phyloP scores from a whole-genome alignment of 2,888 invertebrate species.

The Cheilosia pagana region DNA sequence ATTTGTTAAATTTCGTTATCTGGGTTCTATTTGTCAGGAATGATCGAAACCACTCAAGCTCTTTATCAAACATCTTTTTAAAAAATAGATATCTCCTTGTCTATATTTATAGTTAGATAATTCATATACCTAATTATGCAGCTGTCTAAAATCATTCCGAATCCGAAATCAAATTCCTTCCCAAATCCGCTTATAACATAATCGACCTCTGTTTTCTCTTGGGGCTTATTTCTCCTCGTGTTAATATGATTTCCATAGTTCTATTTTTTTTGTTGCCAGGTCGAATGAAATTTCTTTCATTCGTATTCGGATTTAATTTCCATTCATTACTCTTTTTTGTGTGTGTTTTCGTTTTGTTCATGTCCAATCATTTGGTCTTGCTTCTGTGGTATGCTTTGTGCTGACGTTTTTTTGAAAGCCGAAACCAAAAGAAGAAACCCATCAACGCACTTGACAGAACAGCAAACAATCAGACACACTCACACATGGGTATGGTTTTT shows the following conservation, averaged over 20 bases:
- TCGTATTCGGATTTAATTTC: slow-evolving; percentile 46
- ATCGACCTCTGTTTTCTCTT: neutral
- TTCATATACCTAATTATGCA: no score
- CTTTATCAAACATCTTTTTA: no score
- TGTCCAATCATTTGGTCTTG: slow-evolving; percentile 51
- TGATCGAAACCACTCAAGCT: no score
- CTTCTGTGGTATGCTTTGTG: slow-evolving; percentile 6
- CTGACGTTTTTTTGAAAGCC: slow-evolving; percentile 49
- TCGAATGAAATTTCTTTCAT: slow-evolving; percentile 17
- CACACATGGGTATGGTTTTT: slow-evolving; percentile 22
- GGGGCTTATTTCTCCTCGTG: neutral
- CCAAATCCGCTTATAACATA: slow-evolving; percentile 7
- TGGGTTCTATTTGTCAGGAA: no score
- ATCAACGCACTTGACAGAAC: slow-evolving; percentile 60
- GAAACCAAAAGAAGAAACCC: slow-evolving; percentile 58
- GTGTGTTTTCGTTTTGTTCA: slow-evolving; percentile 14
- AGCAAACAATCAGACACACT: slow-evolving; percentile 22
- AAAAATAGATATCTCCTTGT: no score
- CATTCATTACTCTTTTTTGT: slow-evolving; percentile 16
- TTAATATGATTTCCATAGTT: slow-evolving; percentile 12
- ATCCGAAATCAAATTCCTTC: neutral
- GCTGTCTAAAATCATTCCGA: neutral
- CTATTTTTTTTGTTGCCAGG: neutral
- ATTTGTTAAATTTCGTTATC: no score
- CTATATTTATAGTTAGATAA: no score